A percentile compares a stretch with the other conserved stretches of the same genome.
Conservation (phyloP, 2,888 invertebrate species). For the Vesta saturnalis region DNA sequence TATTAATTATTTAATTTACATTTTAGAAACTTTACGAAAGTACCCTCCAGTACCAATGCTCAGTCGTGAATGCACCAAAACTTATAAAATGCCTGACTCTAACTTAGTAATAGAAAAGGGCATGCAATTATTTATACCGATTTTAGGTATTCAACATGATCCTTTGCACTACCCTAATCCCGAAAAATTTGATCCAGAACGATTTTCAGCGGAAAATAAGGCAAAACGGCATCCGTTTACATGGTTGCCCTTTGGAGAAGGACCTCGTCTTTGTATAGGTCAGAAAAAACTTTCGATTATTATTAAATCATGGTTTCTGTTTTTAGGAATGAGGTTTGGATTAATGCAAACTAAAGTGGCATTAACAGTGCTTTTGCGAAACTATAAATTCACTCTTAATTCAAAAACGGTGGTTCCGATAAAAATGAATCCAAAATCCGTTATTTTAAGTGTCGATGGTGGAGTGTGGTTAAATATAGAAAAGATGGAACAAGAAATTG, state of each 20-base stretch:
- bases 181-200: conserved; percentile 32
- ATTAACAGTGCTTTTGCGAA: conserved; percentile 30
- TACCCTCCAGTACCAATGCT: conserved; percentile 42
- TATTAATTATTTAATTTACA: neutral
- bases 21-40: conserved; percentile 18
- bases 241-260: conserved; percentile 52
- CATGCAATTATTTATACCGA: conserved; percentile 45
- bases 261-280: conserved; percentile 54
- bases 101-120: conserved; percentile 53
- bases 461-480: neutral
- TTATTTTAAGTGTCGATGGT: neutral
- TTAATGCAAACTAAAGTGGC: conserved; percentile 41
- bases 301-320: neutral
- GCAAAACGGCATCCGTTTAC: neutral
- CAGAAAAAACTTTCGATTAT: neutral
- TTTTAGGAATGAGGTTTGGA: conserved; percentile 42
- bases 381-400: conserved; percentile 32
- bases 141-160: conserved; percentile 14
- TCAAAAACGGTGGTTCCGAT: conserved; percentile 23
- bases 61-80: conserved; percentile 41
- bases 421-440: neutral
- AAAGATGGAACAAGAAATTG: no score
- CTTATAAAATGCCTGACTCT: conserved; percentile 48
- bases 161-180: conserved; percentile 28
- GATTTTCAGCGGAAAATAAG: conserved; percentile 27